A percentile compares a stretch with the other conserved stretches of the same genome.
phyloP scores from a whole-genome alignment of 2,797 vertebrate genomes.

The Melopsittacus undulatus region DNA sequence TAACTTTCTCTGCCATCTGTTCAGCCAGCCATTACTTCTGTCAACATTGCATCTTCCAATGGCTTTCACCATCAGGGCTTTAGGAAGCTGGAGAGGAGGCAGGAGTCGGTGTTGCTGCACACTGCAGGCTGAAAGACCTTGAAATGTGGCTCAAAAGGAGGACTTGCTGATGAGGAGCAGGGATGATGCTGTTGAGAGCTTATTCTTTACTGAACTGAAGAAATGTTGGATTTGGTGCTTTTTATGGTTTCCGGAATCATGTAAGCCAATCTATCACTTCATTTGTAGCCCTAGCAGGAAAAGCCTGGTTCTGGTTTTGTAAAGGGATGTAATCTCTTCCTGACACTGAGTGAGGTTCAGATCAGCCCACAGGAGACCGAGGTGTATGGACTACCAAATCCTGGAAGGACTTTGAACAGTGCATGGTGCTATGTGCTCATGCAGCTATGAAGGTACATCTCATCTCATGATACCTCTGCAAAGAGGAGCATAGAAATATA shows the following conservation, averaged over 20 bases:
- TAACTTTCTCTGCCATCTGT: constrained; percentile 71
- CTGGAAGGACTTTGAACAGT: neutral
- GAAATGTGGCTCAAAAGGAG: neutral
- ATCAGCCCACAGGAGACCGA: neutral
- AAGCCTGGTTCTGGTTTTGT: neutral
- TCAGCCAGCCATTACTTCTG: constrained; percentile 22
- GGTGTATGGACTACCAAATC: neutral
- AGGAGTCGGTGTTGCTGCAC: neutral
- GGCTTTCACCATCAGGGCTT: constrained; percentile 2
- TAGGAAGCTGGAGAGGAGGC: constrained; percentile 17
- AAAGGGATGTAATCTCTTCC: neutral
- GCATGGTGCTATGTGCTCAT: fast-evolving
- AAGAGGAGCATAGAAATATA: neutral
- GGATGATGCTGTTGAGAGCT: neutral
- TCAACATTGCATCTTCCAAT: neutral
- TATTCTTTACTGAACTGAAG: neutral
- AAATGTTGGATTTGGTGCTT: neutral
- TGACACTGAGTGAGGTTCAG: fast-evolving
- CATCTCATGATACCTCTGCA: neutral
- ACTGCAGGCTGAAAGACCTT: neutral
- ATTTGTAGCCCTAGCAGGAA: neutral
- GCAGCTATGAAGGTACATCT: neutral
- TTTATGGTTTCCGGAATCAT: fast-evolving
- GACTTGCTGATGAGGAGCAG: no score
- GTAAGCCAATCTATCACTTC: neutral